Evolutionary conservation across 2,888 invertebrate species (phyloP).

Genomic region (Lasioglossum oenotherae): DNA sequence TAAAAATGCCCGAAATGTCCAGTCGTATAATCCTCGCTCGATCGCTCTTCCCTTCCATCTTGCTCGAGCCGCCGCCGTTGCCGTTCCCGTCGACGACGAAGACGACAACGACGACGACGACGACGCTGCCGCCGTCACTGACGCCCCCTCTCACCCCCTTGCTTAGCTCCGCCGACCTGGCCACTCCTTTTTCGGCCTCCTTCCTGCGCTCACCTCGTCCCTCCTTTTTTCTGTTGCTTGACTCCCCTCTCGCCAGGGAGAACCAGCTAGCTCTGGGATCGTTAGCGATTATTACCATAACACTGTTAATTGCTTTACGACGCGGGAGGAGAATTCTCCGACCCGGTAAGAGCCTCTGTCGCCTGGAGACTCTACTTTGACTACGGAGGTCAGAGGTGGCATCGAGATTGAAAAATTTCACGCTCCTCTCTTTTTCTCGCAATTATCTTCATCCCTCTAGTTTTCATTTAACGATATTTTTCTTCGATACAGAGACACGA

Average conservation of each 20-base stretch:
- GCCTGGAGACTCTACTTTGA: neutral
- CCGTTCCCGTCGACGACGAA: neutral
- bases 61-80: slow-evolving; percentile 28
- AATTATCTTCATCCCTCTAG: no score
- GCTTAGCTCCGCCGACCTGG: slow-evolving; percentile 28
- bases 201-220: slow-evolving; percentile 28
- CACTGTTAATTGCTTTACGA: slow-evolving; percentile 80
- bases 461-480: no score
- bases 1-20: slow-evolving; percentile 82
- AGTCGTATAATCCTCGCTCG: slow-evolving; percentile 81
- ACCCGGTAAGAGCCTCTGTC: slow-evolving; percentile 19
- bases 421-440: neutral
- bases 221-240: slow-evolving; percentile 17
- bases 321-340: slow-evolving; percentile 50
- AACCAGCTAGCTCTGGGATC: slow-evolving; percentile 35
- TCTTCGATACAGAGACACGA: no score
- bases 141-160: slow-evolving; percentile 20
- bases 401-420: neutral
- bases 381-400: neutral
- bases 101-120: neutral
- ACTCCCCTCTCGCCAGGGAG: slow-evolving; percentile 7
- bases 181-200: slow-evolving; percentile 55
- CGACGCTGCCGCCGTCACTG: neutral
- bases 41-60: slow-evolving; percentile 74
- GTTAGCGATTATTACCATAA: slow-evolving; percentile 76